Evolutionary conservation across 1,140 invertebrate genomes (phyloP).

Genomic region (Achroia grisella): DNA sequence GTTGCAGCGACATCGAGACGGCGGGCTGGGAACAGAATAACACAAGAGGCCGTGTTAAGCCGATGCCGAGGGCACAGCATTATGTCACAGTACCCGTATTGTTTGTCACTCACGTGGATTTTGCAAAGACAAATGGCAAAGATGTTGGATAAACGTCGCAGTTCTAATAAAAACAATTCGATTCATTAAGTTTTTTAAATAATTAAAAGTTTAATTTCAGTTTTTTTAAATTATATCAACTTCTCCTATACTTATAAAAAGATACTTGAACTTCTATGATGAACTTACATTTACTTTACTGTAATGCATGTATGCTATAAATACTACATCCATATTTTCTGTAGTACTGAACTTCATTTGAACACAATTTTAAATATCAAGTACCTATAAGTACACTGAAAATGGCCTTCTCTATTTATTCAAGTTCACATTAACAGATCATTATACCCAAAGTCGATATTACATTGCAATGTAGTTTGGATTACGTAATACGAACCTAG

Average conservation of each 20-base stretch:
- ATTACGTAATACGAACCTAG: no score
- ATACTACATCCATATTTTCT: no score
- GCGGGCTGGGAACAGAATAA: conserved; percentile 4
- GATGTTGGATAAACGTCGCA: conserved; percentile 39
- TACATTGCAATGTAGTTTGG: background rate
- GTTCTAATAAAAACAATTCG: conserved; percentile 46
- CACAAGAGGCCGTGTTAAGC: conserved; percentile 37
- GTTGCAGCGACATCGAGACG: background rate
- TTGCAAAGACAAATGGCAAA: conserved; percentile 60
- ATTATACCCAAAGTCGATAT: background rate
- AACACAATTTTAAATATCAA: no score
- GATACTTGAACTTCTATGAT: no score
- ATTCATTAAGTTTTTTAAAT: conserved; percentile 4
- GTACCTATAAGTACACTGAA: no score
- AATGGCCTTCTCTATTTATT: background rate
- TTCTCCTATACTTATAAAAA: no score
- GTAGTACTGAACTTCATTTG: no score
- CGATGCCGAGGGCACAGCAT: conserved; percentile 39
- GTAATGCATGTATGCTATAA: no score
- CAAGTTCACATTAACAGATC: background rate
- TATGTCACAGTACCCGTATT: conserved; percentile 50
- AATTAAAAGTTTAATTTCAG: conserved; percentile 16
- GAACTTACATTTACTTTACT: no score
- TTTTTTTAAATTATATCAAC: background rate
- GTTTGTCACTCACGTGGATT: conserved; percentile 62